Conservation (phyloP, 2,888 invertebrate species). For the Ennomos quercinarius region DNA sequence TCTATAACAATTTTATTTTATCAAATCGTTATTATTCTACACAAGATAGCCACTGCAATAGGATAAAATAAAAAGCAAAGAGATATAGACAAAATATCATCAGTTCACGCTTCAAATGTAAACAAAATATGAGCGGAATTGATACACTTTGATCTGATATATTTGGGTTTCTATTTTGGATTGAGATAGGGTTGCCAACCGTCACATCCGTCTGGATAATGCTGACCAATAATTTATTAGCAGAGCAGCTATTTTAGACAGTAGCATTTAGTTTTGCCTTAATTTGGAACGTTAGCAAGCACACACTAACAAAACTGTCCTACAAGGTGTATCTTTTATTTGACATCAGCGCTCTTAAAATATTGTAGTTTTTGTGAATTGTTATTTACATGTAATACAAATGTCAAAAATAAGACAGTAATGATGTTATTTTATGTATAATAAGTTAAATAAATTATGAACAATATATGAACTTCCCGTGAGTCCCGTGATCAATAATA, state of each 20-base stretch:
- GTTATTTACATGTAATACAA: no score
- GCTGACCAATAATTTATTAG: no score
- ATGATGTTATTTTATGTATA: no score
- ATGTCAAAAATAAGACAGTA: no score
- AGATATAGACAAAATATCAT: conserved; percentile 5
- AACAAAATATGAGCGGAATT: conserved; percentile 19
- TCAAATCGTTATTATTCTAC: not conserved
- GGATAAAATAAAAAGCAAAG: not conserved
- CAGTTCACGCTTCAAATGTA: conserved; percentile 12
- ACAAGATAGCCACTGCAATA: not conserved
- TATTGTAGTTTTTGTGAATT: no score
- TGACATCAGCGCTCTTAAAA: no score
- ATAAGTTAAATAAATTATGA: no score
- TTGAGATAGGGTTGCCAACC: conserved; percentile 1
- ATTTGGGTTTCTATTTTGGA: conserved; percentile 17
- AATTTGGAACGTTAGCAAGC: no score
- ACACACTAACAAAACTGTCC: no score
- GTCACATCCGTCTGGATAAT: not conserved
- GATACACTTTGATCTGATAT: conserved; percentile 28
- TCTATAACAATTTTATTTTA: not conserved
- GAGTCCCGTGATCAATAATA: no score
- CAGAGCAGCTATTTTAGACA: not conserved
- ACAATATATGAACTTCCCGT: no score
- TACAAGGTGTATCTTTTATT: no score
- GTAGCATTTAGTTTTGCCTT: not conserved